Percentiles rank a stretch among this genome's conserved stretches.
Conservation (phyloP, 2,888 invertebrate species). For the Cantharis flavilabris region DNA sequence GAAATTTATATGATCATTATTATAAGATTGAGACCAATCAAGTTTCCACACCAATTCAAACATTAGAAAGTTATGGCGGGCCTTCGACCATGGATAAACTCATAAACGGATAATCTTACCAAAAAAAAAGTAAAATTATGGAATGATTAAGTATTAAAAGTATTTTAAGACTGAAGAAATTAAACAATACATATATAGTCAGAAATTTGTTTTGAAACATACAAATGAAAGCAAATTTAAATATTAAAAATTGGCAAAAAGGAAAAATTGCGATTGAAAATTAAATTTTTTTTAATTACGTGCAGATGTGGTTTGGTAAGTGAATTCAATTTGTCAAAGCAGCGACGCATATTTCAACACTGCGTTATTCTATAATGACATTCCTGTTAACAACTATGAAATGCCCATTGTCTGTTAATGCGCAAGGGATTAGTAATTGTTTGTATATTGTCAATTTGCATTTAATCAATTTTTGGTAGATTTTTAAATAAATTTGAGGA, state of each 20-base stretch:
- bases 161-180: no score
- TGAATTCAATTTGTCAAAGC: conserved; percentile 53
- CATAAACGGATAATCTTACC: no score
- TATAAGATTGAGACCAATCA: no score
- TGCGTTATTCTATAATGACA: conserved; percentile 51
- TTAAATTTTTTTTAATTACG: conserved; percentile 5
- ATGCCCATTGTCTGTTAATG: conserved; percentile 53
- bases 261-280: neutral
- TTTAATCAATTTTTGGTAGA: conserved; percentile 47
- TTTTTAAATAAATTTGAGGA: neutral
- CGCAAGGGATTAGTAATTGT: conserved; percentile 55
- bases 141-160: no score
- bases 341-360: conserved; percentile 50
- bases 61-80: no score
- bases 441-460: conserved; percentile 57
- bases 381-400: conserved; percentile 55
- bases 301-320: conserved; percentile 33
- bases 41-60: no score
- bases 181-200: neutral
- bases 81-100: no score
- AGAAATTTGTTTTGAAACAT: neutral
- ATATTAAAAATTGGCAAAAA: neutral
- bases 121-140: no score
- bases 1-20: no score
- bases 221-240: neutral